phyloP scores from a whole-genome alignment of 1,140 invertebrate genomes.

The Homalodisca vitripennis region DNA sequence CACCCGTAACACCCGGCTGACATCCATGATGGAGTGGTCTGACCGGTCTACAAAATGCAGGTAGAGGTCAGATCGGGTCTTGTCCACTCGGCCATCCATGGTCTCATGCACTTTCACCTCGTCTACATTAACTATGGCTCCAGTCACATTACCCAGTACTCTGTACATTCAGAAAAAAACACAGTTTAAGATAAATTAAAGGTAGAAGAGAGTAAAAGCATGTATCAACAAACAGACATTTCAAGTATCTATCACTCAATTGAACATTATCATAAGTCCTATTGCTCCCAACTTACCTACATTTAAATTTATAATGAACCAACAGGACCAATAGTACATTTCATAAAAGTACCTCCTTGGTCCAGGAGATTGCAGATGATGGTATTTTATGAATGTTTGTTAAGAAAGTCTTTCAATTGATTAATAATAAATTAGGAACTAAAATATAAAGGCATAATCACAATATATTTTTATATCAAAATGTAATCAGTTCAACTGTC shows the following conservation, averaged over 20 bases:
- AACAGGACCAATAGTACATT: no score
- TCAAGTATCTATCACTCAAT: neutral
- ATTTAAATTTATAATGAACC: neutral
- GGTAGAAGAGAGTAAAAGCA: no score
- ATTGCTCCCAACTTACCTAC: neutral
- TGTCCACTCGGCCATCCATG: slow-evolving; percentile 87
- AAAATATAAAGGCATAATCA: neutral
- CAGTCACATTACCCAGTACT: slow-evolving; percentile 78
- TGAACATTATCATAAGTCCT: neutral
- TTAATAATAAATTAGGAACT: neutral
- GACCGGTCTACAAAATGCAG: slow-evolving; percentile 86
- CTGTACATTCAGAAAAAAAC: slow-evolving; percentile 56
- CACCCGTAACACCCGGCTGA: slow-evolving; percentile 74
- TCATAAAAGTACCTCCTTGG: neutral
- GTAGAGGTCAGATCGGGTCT: slow-evolving; percentile 92
- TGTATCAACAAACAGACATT: no score
- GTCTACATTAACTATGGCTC: slow-evolving; percentile 90
- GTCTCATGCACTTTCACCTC: slow-evolving; percentile 91
- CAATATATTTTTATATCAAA: neutral
- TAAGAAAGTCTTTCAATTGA: neutral
- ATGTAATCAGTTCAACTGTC: neutral
- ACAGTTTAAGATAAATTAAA: neutral
- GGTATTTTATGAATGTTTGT: no score
- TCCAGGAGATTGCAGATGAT: neutral
- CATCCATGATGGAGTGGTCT: slow-evolving; percentile 90